Base-by-base conservation (phyloP, 2,888 invertebrate species). In the Cheilosia scutellata region DNA sequence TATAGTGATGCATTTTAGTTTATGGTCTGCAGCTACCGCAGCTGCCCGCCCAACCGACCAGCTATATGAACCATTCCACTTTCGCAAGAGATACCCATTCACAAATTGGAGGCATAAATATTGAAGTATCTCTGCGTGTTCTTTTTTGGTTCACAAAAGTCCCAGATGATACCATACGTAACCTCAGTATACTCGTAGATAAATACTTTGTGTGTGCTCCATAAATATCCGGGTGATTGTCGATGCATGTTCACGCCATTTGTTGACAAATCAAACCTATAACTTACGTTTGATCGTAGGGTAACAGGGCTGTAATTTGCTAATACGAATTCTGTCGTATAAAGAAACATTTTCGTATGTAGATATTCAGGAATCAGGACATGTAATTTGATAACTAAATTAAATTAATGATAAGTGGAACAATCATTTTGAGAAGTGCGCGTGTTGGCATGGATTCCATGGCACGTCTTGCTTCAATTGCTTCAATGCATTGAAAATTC, bases 1-100 rank as follows among this genome's bases (percentile, higher is more conserved):
- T 86, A 86, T 86, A 86, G 86, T 82, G 86, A 82, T 82, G 86
- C 82, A 86, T 82, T 86, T 86, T 82, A 75, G 86, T 86, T 86
- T 86, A 86, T 86, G 86, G 86, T 86, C 86, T 82, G 71, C 76
- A 86, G 86, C 86, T 86, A 86, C 86, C 76, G 86, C 86, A 86
- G 86, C 86, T 86, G 86, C 86, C 86, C 86, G 86, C 86, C 86
- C 86, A 82, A 68, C 82, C 60, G 60, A 66, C 13, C 72, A 57
- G 68, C 82, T 53, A 76, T 80, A 76, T 77, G 76, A 72, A 82
- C 65, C 82, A 72, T 82, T 82, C 66, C 82, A 82, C 86, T 86
- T 86, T 86, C 86, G 86, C 76, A 86, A 86, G 51, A 86, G 76
- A 76, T 86, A 86, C 68, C 86, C 82, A 86, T 86, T 86, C 86